Percentiles rank a stretch among this genome's conserved stretches.
Conservation (phyloP, 2,888 invertebrate genomes). For the Iselma pallidipennis region DNA sequence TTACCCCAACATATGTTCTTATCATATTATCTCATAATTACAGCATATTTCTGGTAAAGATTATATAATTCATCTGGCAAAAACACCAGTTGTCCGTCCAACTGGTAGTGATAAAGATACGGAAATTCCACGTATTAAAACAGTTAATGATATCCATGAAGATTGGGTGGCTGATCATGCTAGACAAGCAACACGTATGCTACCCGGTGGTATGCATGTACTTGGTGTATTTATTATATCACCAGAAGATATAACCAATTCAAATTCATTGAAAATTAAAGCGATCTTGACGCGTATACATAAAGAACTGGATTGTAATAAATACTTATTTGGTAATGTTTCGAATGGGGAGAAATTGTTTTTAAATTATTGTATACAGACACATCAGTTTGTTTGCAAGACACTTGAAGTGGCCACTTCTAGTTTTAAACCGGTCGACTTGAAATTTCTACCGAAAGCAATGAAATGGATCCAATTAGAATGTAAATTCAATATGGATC, state of each 20-base stretch:
- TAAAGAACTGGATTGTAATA: constrained; percentile 61
- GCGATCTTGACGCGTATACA: constrained; percentile 62
- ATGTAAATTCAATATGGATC: constrained; percentile 76
- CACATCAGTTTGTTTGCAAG: constrained; percentile 65
- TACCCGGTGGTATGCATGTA: constrained; percentile 87
- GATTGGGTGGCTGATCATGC: constrained; percentile 80
- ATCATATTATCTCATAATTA: constrained; percentile 2
- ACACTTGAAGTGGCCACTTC: constrained; percentile 64
- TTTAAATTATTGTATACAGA: constrained; percentile 62
- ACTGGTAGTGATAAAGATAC: constrained; percentile 54
- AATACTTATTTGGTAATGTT: constrained; percentile 65
- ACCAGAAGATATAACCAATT: constrained; percentile 66
- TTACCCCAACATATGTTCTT: constrained; percentile 28
- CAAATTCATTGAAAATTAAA: constrained; percentile 63
- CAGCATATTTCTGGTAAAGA: constrained; percentile 68
- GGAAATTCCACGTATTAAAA: constrained; percentile 45
- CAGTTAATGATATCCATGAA: constrained; percentile 65
- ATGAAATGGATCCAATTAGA: constrained; percentile 79
- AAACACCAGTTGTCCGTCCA: constrained; percentile 69
- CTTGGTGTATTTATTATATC: constrained; percentile 80
- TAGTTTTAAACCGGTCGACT: constrained; percentile 70
- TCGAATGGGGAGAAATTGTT: constrained; percentile 66
- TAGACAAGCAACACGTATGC: constrained; percentile 84
- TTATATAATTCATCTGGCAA: constrained; percentile 78
- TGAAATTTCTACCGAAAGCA: constrained; percentile 72